Base-by-base conservation (phyloP, 2,888 invertebrate genomes). In the Drosophila putrida region DNA sequence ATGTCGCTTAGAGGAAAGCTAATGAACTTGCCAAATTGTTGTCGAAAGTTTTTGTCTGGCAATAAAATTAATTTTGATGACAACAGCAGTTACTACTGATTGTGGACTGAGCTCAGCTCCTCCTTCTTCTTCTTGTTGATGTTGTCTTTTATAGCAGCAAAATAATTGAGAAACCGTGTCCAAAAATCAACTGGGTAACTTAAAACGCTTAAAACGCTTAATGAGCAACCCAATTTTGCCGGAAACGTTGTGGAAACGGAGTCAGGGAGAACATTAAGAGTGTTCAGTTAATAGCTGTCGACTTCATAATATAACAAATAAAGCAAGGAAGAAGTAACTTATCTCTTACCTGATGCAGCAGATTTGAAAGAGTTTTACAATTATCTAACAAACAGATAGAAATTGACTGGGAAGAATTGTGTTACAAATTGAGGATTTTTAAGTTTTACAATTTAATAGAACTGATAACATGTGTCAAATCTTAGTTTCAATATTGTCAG, bases 41-140 rank as follows among this genome's bases (percentile, higher is more conserved):
- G 90, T 77, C 65, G 71, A 88, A 90, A 90, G 83, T 84, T 89
- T 89, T 88, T 88, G 83, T 46, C 87, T 73, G 72, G 87, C 89
- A 80, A 86, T 85, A 75, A 86, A 90, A 90, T 86, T 89, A 87
- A 86, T 90, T 90, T 86, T 86, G 88, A 90, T 89, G 89, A 75
- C 76, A 71, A 62, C 63, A 70, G 64, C 66, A 77, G 57, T 65
- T 72, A 72, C 51, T 44, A 27, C 35, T n/a, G n/a, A n/a, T n/a
- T n/a, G n/a, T n/a, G n/a, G n/a, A n/a, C n/a, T 31, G 33, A 20
- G 20, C 20, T 20, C 3, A 20, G 20, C 31, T 47, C 13, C 27
- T 46, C 9, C 54, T 31, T 9, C 43, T 20, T 28, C 36, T 44
- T 25, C 11, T 31, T 31, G 11, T 51, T 44, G 55, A 39, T 47